These are phyloP conservation scores for Athalia rosae DNA, from an alignment of 2,888 invertebrate genomes.

Conservation along the genomic window DNA sequence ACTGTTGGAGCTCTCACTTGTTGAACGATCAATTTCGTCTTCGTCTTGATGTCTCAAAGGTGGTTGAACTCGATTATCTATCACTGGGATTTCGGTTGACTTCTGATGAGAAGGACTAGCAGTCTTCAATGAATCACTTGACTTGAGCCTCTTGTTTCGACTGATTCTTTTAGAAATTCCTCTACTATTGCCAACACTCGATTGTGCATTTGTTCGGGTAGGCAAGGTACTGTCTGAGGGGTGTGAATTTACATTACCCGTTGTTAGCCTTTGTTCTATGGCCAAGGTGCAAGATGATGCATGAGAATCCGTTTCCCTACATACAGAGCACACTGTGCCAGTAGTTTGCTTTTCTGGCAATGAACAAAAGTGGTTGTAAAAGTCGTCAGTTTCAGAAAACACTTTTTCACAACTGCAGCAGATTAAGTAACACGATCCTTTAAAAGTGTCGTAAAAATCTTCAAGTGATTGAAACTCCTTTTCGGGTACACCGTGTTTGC, in stretches of 20 bases:
- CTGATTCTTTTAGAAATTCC: slow-evolving; percentile 54
- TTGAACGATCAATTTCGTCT: slow-evolving; percentile 32
- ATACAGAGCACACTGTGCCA: slow-evolving; percentile 66
- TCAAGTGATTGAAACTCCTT: slow-evolving; percentile 81
- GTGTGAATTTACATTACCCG: background rate
- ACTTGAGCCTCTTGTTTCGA: slow-evolving; percentile 63
- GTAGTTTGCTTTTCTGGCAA: slow-evolving; percentile 53
- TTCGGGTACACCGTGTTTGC: slow-evolving; percentile 86
- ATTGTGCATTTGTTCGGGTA: background rate
- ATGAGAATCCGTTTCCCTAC: slow-evolving; percentile 64
- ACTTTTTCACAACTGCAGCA: slow-evolving; percentile 88
- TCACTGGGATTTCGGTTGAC: slow-evolving; percentile 63
- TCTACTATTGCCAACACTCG: slow-evolving; percentile 50
- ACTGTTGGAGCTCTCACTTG: slow-evolving; percentile 57
- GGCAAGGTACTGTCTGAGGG: slow-evolving; percentile 18
- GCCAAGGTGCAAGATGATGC: slow-evolving; percentile 63
- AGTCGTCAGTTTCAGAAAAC: slow-evolving; percentile 85
- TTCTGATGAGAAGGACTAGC: slow-evolving; percentile 56
- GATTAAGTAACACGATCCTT: slow-evolving; percentile 84
- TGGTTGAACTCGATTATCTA: slow-evolving; percentile 74
- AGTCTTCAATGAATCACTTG: slow-evolving; percentile 50
- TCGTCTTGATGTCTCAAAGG: slow-evolving; percentile 62
- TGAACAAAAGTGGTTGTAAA: slow-evolving; percentile 83
- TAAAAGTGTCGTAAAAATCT: slow-evolving; percentile 80
- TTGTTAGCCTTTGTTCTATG: slow-evolving; percentile 47